A percentile compares a stretch with the other conserved stretches of the same genome.
Conservation (phyloP, 2,797 vertebrate genomes). For the Setipinna tenuifilis region DNA sequence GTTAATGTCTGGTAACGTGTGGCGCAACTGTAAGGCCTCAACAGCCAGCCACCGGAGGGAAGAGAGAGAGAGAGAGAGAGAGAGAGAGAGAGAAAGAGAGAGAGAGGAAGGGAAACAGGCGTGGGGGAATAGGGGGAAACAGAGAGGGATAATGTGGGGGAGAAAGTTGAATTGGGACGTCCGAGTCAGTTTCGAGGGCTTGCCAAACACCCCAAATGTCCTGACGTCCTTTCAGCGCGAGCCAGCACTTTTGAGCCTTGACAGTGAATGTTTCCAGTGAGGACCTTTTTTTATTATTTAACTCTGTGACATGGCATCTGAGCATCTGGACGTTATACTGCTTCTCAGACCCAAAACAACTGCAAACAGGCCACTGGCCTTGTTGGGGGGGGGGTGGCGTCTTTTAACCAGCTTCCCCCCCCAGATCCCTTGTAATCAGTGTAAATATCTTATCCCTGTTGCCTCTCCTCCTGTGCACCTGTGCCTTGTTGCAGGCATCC, state of each 20-base stretch:
- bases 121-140: conserved; percentile 36
- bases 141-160: background rate
- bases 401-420: background rate
- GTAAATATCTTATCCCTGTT: background rate
- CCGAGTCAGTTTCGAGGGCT: background rate
- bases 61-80: conserved; percentile 28
- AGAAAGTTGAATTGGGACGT: background rate
- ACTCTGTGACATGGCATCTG: background rate
- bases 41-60: conserved; percentile 7
- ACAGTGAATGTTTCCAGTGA: background rate
- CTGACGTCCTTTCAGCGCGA: background rate
- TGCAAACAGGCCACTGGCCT: background rate
- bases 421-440: background rate
- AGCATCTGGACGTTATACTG: background rate
- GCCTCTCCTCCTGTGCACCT: background rate
- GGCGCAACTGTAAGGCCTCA: background rate
- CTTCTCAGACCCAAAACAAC: background rate
- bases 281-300: background rate
- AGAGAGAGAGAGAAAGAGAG: conserved; percentile 24
- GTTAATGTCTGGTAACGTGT: background rate
- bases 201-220: background rate
- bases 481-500: background rate
- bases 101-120: conserved; percentile 26
- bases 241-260: background rate
- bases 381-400: no score